Conservation (phyloP, 2,113 vertebrate species). For the Zosterops lateralis region DNA sequence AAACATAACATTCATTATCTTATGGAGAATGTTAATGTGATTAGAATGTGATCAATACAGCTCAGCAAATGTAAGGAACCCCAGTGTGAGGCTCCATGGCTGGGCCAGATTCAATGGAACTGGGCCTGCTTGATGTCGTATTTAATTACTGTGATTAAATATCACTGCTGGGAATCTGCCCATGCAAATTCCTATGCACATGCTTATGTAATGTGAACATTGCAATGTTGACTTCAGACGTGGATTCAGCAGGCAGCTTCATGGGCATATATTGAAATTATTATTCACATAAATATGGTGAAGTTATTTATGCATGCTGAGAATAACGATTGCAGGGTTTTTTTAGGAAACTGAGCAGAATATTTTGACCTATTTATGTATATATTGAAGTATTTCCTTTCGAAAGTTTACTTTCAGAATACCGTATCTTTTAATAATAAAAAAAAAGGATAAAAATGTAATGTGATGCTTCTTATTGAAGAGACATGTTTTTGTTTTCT, state of each 20-base stretch:
- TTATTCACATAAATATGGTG: background rate
- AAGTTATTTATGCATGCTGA: background rate
- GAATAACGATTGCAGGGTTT: background rate
- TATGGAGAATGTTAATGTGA: background rate
- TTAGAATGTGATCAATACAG: background rate
- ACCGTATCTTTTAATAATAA: background rate
- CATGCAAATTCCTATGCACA: background rate
- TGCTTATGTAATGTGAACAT: background rate
- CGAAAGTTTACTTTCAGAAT: background rate
- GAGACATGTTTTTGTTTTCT: slow-evolving; percentile 28
- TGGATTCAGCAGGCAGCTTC: background rate
- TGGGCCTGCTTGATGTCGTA: background rate
- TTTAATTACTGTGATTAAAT: background rate
- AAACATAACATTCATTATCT: background rate
- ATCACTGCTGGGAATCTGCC: background rate
- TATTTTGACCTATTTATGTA: background rate
- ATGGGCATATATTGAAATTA: background rate
- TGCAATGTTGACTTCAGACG: background rate
- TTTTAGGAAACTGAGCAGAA: background rate
- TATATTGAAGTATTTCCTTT: background rate
- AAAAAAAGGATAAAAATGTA: background rate
- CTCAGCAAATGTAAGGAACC: background rate
- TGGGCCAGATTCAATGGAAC: background rate
- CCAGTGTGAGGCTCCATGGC: accelerated
- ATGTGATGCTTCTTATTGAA: background rate